Base-by-base conservation (phyloP, 2,113 vertebrate genomes). In the Lucifuga dentata region DNA sequence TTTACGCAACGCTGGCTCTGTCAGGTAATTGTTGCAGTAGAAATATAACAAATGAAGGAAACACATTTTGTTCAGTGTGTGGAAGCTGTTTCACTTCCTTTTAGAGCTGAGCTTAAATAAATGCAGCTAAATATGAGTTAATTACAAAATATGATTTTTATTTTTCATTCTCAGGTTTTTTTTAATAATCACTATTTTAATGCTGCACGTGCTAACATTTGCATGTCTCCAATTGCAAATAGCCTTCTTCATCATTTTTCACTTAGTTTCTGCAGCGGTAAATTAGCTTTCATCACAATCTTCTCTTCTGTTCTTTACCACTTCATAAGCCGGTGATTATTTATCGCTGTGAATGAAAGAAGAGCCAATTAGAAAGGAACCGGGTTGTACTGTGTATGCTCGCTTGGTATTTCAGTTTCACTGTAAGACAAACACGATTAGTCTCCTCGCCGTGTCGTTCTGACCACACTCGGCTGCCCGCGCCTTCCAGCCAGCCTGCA, bases 1-100 rank as follows among this genome's bases (percentile, higher is more conserved):
- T 79, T 81, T 70, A 72, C 75, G 51, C 46, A n/a, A 15, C 74
- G 44, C 24, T 78, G 70, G 73, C 68, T 84, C 76, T 78, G 78
- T 43, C 76, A 57, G 49, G 46, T 78, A 68, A 78, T 80, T 78
- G 35, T 61, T 55, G 38, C 23, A 2, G 76, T 15, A 45, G 67
- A 67, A 70, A 80, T 57, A 65, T 68, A 38, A 76, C 70, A 68
- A 76, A 68, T 64, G 56, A 85, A 80, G 59, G 67, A 50, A 70
- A 56, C 39, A 43, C 12, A 23, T 74, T 72, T 68, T 65, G 53
- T 66, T 70, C 17, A 20, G 15, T 49, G 41, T 39, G 11, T 40
- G 13, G 13, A 20, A 24, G 13, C 23, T 15, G 35, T 43, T 67
- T 67, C 21, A 57, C 82, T 73, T 51, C 55, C 68, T 68, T 26